Base-by-base conservation (phyloP, 2,888 invertebrate species). In the Gibbula magus region DNA sequence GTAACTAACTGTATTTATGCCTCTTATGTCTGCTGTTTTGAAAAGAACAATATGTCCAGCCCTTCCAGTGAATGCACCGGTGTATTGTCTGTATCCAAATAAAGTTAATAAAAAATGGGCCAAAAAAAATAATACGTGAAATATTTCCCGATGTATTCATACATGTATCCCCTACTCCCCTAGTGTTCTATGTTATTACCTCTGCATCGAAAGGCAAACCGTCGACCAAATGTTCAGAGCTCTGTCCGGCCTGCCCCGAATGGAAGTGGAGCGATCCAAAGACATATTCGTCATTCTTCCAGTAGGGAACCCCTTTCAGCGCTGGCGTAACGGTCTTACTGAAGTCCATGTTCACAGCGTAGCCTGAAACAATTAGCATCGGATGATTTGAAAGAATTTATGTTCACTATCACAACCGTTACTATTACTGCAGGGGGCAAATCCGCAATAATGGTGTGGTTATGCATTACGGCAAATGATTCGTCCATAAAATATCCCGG, bases 171-270 rank as follows among this genome's bases (percentile, higher is more conserved):
- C 10, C 16, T 10, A 52, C 13, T 52, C 16, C 16, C 10, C 13
- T 52, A 16, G 52, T 13, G 18, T 13, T 18, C 13, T 52, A 20
- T 54, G n/a, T 25, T 29, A 32, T 61, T 80, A 85, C 85, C 82
- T 86, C 86, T n/a, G 83, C 86, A 35, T 86, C 86, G 74, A 82
- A 86, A 39, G 83, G 77, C 20, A 83, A 52, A 8, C 83, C 84
- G 73, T 86, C 83, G 13, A 86, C 79, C 8, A 81, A 82, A 32
- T 86, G 86, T 70, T 86, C 86, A 0, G 86, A 86, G 29, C 86
- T 84, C 5, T 32, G 51, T 0, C 75, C 52, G 10, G 51, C 18
- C 13, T 45, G 51, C 8, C 75, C 75, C 13, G 29, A 13, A 20
- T 75, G 75, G 16, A 52, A 52, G 53, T 75, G 75, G 2, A 75